Percentiles rank a stretch among this genome's conserved stretches.
phyloP scores from a whole-genome alignment of 2,113 vertebrate genomes.

The Syngnathus scovelli region DNA sequence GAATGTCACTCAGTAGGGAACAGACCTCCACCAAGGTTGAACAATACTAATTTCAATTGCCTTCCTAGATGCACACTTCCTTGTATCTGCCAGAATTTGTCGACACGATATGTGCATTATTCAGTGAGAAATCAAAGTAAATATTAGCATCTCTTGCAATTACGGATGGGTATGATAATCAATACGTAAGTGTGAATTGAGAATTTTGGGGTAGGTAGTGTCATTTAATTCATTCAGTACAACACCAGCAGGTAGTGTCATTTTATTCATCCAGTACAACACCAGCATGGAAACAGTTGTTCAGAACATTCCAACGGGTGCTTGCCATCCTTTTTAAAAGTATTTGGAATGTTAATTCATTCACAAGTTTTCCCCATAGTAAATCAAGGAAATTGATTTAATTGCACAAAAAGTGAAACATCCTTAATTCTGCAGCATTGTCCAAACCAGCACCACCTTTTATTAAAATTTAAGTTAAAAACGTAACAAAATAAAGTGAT shows the following conservation, averaged over 20 bases:
- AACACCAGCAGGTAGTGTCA: background rate
- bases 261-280: background rate
- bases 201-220: too few relatives aligned
- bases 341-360: background rate
- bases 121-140: background rate
- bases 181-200: too few relatives aligned
- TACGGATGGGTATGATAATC: background rate
- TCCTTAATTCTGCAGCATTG: background rate
- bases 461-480: background rate
- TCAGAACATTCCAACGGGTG: background rate
- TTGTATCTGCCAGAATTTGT: background rate
- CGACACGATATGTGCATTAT: background rate
- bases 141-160: background rate
- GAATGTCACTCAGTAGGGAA: conserved; percentile 8
- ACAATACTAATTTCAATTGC: background rate
- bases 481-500: background rate
- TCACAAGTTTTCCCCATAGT: background rate
- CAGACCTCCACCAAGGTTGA: background rate
- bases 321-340: background rate
- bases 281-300: background rate
- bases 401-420: background rate
- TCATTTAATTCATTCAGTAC: background rate
- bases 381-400: background rate
- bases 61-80: background rate
- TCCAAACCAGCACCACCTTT: background rate